These are phyloP conservation scores for Zoanthus sociatus DNA, from an alignment of 92 coral and sea anemone species.

Conservation along the genomic window DNA sequence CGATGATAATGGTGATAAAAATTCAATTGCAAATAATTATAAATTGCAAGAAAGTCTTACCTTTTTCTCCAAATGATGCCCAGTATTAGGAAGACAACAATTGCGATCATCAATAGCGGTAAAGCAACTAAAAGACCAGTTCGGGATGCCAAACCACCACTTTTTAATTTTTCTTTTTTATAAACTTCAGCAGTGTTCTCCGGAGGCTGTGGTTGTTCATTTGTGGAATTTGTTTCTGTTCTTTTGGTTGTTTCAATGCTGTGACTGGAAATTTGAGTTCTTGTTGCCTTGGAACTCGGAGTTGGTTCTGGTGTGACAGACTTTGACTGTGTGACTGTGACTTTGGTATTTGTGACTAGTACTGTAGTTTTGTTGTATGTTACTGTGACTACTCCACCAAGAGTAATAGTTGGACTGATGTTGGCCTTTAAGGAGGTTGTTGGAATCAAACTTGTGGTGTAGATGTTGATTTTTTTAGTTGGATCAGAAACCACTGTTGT, in stretches of 20 bases:
- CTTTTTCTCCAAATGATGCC: conserved; percentile 8
- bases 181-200: neutral
- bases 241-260: neutral
- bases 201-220: neutral
- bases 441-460: neutral
- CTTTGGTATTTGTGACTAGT: too few relatives aligned
- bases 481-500: neutral
- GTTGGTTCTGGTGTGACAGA: neutral
- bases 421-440: neutral
- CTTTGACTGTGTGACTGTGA: neutral
- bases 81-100: neutral
- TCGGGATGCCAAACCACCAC: neutral
- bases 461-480: neutral
- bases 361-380: too few relatives aligned
- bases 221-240: neutral
- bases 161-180: neutral
- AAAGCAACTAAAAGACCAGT: conserved; percentile 6
- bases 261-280: neutral
- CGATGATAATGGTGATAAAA: too few relatives aligned
- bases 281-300: neutral
- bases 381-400: neutral
- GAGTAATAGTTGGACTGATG: neutral
- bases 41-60: neutral
- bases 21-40: too few relatives aligned
- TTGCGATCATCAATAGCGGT: neutral